phyloP scores from a whole-genome alignment of 1,140 invertebrate genomes.

The Trigoniulus corallinus region DNA sequence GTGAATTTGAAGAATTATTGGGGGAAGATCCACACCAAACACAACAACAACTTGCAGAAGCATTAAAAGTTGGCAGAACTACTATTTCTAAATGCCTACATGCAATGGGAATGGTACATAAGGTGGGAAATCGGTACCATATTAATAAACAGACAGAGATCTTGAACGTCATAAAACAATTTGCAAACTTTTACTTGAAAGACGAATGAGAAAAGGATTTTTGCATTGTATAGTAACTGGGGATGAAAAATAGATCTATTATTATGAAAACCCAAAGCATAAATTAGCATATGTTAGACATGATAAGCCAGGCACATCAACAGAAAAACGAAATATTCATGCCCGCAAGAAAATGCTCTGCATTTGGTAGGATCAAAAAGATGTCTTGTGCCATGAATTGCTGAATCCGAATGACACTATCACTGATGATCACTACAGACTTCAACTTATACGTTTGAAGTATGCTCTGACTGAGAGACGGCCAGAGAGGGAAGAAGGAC shows the following conservation, averaged over 20 bases:
- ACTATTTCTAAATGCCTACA: background rate
- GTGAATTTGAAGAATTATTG: slow-evolving; percentile 6
- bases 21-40: background rate
- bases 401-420: slow-evolving; percentile 9
- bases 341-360: slow-evolving; percentile 9
- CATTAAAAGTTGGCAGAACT: background rate
- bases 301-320: slow-evolving; percentile 2
- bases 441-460: slow-evolving; percentile 2
- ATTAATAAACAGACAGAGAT: background rate
- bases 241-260: slow-evolving; percentile 10
- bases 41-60: background rate
- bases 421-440: background rate
- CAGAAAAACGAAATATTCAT: slow-evolving; percentile 7
- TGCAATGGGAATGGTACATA: background rate
- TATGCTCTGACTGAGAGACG: slow-evolving; percentile 4
- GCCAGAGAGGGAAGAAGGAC: background rate
- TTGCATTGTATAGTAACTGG: slow-evolving; percentile 5
- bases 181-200: slow-evolving; percentile 1
- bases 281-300: background rate
- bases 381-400: slow-evolving; percentile 9
- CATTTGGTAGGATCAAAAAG: slow-evolving; percentile 10
- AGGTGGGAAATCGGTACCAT: background rate
- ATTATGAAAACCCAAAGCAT: slow-evolving; percentile 7
- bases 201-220: background rate
- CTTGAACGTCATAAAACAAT: background rate